phyloP scores from a whole-genome alignment of 2,888 invertebrate species.

The Mythimna impura region DNA sequence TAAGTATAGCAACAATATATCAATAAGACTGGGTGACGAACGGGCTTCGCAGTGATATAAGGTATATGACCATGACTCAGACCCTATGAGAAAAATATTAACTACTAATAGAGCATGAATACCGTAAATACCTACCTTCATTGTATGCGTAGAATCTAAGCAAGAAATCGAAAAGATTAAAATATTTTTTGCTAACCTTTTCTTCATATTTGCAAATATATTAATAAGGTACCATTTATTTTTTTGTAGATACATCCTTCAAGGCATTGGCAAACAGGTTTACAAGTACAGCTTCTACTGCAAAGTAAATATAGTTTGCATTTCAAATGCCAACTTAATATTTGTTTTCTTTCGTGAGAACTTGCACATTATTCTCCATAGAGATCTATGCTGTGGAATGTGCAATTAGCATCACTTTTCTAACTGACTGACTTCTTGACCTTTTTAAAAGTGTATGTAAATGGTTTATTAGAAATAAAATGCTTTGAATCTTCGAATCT shows the following conservation, averaged over 20 bases:
- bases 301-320: not conserved
- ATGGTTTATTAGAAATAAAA: too few relatives aligned
- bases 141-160: conserved; percentile 17
- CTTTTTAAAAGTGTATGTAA: too few relatives aligned
- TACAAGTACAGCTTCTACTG: not conserved
- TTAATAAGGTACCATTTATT: conserved; percentile 7
- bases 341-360: conserved; percentile 9
- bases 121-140: conserved; percentile 10
- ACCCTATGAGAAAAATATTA: conserved; percentile 40
- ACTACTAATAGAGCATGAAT: conserved; percentile 31
- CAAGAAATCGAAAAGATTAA: conserved; percentile 3
- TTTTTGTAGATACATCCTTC: not conserved
- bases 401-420: too few relatives aligned
- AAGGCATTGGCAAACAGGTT: conserved; percentile 10
- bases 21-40: conserved; percentile 50
- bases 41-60: conserved; percentile 33
- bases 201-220: conserved; percentile 13
- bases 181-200: not conserved
- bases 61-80: conserved; percentile 52
- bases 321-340: conserved; percentile 18
- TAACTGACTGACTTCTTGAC: too few relatives aligned
- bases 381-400: too few relatives aligned
- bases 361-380: too few relatives aligned
- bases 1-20: conserved; percentile 48
- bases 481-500: too few relatives aligned